Evolutionary conservation across 2,113 vertebrate species (phyloP).

Genomic region (Paralichthys olivaceus): DNA sequence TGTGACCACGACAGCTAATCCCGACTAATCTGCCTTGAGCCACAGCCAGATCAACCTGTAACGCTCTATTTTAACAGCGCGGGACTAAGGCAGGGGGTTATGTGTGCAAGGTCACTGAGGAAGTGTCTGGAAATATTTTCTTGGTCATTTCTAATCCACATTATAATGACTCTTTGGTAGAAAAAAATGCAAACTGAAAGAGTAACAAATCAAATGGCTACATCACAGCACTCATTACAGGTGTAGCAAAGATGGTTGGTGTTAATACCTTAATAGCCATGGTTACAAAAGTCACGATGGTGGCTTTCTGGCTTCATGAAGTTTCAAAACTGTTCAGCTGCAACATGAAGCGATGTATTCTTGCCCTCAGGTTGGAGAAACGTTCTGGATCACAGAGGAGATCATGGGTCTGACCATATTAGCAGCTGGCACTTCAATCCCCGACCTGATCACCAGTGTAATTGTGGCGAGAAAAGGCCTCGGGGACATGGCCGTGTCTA

Average conservation of each 20-base stretch:
- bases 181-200: background rate
- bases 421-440: slow-evolving; percentile 84
- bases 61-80: slow-evolving; percentile 51
- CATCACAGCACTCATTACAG: background rate
- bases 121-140: background rate
- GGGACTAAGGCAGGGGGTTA: slow-evolving; percentile 7
- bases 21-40: slow-evolving; percentile 65
- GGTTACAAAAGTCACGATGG: too few species aligned
- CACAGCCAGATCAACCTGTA: slow-evolving; percentile 53
- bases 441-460: slow-evolving; percentile 84
- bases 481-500: slow-evolving; percentile 85
- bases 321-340: background rate
- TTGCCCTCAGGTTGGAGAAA: slow-evolving; percentile 80
- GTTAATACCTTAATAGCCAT: too few species aligned
- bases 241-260: too few species aligned
- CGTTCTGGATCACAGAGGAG: slow-evolving; percentile 83
- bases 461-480: slow-evolving; percentile 84
- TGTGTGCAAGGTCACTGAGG: slow-evolving; percentile 33
- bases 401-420: slow-evolving; percentile 85
- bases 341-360: background rate
- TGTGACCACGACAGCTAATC: slow-evolving; percentile 66
- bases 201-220: background rate
- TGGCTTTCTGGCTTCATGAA: background rate
- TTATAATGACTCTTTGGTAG: background rate
- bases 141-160: background rate